Evolutionary conservation across 2,888 invertebrate genomes (phyloP).

Genomic region (Andrena fulva): DNA sequence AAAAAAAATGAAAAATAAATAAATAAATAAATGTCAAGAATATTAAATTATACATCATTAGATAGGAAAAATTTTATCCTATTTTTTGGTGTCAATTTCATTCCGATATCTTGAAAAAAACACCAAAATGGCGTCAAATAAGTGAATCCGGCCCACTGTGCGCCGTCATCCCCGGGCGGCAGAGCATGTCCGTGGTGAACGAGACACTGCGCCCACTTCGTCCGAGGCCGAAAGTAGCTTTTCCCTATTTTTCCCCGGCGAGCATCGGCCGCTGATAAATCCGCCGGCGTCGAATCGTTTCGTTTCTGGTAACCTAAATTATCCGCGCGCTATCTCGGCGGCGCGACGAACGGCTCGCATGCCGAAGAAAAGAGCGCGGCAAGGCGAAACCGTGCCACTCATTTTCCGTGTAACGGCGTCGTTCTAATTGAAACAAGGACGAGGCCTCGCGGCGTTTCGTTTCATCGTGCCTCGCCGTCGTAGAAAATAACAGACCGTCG

Average conservation of each 20-base stretch:
- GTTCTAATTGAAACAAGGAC: constrained; percentile 35
- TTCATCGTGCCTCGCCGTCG: neutral
- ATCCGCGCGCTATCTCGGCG: constrained; percentile 15
- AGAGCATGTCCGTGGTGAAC: neutral
- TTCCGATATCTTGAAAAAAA: too few species aligned
- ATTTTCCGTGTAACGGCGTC: neutral
- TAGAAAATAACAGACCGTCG: neutral
- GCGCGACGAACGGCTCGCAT: neutral
- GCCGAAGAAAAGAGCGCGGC: constrained; percentile 7
- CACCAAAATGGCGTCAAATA: too few species aligned
- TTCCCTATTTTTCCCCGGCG: neutral
- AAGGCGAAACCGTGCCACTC: neutral
- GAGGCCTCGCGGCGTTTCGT: constrained; percentile 4
- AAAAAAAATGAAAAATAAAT: too few species aligned
- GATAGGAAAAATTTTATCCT: too few species aligned
- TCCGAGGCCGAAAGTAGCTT: neutral
- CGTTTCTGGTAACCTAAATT: constrained; percentile 31
- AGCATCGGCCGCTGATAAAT: constrained; percentile 32
- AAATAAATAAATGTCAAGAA: too few species aligned
- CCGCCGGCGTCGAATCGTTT: constrained; percentile 5
- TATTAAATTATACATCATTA: too few species aligned
- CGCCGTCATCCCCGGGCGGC: neutral
- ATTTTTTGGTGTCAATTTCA: too few species aligned
- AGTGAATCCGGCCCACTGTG: too few species aligned
- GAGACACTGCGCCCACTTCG: constrained; percentile 24